phyloP scores from a whole-genome alignment of 1,140 invertebrate species.

The Plutomurus gul region DNA sequence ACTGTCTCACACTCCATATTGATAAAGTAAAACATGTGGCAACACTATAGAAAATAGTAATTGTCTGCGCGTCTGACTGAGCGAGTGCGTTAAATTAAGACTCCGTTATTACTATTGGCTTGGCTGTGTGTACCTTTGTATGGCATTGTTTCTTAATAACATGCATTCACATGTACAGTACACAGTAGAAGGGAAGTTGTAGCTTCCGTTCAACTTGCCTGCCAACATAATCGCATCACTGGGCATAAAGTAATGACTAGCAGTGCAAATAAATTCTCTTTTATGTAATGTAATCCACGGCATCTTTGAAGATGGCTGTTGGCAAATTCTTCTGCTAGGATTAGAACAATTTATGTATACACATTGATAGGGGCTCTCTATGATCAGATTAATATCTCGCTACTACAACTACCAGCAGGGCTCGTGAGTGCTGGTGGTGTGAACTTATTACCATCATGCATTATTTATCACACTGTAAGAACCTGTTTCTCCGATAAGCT shows the following conservation, averaged over 20 bases:
- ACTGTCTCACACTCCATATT: too few relatives aligned
- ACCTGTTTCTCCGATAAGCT: conserved; percentile 33
- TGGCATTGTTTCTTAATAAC: too few relatives aligned
- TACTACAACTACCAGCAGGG: too few relatives aligned
- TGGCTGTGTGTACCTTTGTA: too few relatives aligned
- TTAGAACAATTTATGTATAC: conserved; percentile 25
- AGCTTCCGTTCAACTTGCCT: neutral
- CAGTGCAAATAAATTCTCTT: neutral
- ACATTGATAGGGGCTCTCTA: conserved; percentile 6
- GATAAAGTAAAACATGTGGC: too few relatives aligned
- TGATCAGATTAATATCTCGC: conserved; percentile 21
- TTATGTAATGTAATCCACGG: conserved; percentile 7
- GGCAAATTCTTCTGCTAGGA: conserved; percentile 4
- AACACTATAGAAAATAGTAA: too few relatives aligned
- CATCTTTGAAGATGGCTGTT: neutral
- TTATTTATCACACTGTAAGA: conserved; percentile 3
- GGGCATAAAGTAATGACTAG: neutral
- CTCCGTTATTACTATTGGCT: too few relatives aligned
- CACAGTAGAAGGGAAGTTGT: neutral
- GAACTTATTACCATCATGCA: conserved; percentile 14
- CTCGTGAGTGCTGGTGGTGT: too few relatives aligned
- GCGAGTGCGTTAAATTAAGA: too few relatives aligned
- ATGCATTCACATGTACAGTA: too few relatives aligned
- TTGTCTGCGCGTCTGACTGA: too few relatives aligned
- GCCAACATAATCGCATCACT: conserved; percentile 9